Base-by-base conservation (phyloP, 1,140 invertebrate genomes). In the Philaenus spumarius region DNA sequence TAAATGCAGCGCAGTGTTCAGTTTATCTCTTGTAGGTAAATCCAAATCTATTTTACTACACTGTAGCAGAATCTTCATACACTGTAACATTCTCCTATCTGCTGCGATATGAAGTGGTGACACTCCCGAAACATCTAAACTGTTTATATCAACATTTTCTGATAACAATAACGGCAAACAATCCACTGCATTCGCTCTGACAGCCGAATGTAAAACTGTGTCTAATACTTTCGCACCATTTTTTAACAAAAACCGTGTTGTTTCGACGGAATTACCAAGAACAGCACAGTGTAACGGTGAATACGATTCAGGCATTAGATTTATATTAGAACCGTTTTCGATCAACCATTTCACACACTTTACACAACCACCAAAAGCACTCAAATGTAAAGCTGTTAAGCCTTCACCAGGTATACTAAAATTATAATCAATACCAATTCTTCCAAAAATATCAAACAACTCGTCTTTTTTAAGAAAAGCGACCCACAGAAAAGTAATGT, bases 201-300 rank as follows among this genome's bases (percentile, higher is more conserved):
- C 86, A 0, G 88, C 85, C 56, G 82, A 85, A 66, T 90, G 87
- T 4, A 92, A 71, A 9, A 89, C 78, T n/a, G 84, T 86, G 62
- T 89, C 86, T 63, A 85, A 83, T 1, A 60, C 50, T 81, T 78
- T 63, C 19, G 84, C 80, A 6, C 84, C 83, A 48, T 80, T 79
- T 19, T 81, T 80, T 43, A 89, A 75, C 26, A 90, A 76, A 59
- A 87, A 77, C 70, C 82, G 82, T 50, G 84, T 81, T 7, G 86
- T 84, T 66, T 86, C 83, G 5, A 80, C 74, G 37, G 85, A 84
- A 68, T 89, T 86, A 1, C 87, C 87, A 67, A 89, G 87, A 23
- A 87, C 87, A 4, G 88, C 87, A 66, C 86, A 89, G 71, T 91
- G 88, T 57, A 90, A 77, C 1, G 88, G 86, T 1, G 83, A 84